Base-by-base conservation (phyloP, 2,797 vertebrate species). In the Muraenolepis orangiensis region DNA sequence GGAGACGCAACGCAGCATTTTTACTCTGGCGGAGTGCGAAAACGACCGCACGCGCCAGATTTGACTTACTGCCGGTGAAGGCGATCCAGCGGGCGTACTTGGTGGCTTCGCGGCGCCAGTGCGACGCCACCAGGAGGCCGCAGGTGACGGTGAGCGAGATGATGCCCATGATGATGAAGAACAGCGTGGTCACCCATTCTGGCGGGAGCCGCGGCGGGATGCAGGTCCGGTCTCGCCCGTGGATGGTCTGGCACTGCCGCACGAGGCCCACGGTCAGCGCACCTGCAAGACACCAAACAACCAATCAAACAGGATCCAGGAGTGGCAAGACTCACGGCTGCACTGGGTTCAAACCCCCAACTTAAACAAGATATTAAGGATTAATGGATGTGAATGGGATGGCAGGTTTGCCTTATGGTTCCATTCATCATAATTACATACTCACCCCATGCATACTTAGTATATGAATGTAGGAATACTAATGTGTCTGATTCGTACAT, bases 101-200 rank as follows among this genome's bases (percentile, higher is more conserved):
- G 88, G 97, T 98, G 91, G 97, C 97, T 91, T 99, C 97, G 88
- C 98, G 87, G 89, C 97, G 96, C 98, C 98, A 99, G 92, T 99
- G 97, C 69, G 98, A 99, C 75, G 96, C 96, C 93, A 99, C 96
- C 80, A 99, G 93, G 87, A 99, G 95, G 82, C 96, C 98, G 72
- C 98, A 99, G 73, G 98, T 99, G 93, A 99, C 96, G 74, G 98
- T 99, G 94, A 99, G 95, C 90, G 98, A 99, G 94, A 99, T 96
- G 92, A 99, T 99, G 90, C 98, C 98, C 97, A 99, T 96, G 92
- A 99, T 97, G 94, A 99, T 99, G 92, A 99, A 99, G 95, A 99
- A 99, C 72, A 99, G 95, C 16, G 98, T 98, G 84, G 98, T 98
- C 90, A 99, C 96, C 98, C 98, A 99, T 91, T 99, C 98, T 0